Base-by-base conservation (phyloP, 2,888 invertebrate genomes). In the Frankliniella intonsa region DNA sequence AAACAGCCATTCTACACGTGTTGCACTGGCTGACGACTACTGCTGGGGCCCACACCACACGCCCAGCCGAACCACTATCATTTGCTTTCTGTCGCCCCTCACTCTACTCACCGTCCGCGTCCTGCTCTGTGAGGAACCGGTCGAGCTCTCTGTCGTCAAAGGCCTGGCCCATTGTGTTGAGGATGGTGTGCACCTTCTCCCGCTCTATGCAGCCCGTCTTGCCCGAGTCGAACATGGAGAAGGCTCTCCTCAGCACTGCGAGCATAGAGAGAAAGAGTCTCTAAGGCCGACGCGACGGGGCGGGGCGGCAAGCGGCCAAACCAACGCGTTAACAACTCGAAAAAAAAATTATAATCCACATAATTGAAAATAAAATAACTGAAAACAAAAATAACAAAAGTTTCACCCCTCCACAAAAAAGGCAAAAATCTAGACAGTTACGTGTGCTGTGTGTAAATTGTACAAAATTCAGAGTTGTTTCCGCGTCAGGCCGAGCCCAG, bases 211-310 rank as follows among this genome's bases (percentile, higher is more conserved):
- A 91, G 55, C 95, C 95, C 85, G 92, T 91, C 87, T 94, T 94
- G 86, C 91, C 91, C 49, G 94, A 93, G 88, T 95, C 95, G 89
- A 95, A 95, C 95, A 95, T 95, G 87, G 93, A 92, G 90, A 95
- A 95, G 27, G 94, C 94, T 86, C 94, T 91, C 85, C 92, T 90
- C 83, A 95, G 90, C 92, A 95, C 95, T 95, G 86, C 81, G 87
- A 86, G 25, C 69, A 76, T 1, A 76, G 22, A 76, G 69, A 76
- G 38, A 38, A 5, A 38, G 38, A 19, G 55, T 55, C 12, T 5
- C 38, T 38, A 5, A 38, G 5, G 38, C 38, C 38, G 5, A 38
- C 38, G 38, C 2, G 38, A 5, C 38, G 38, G 38, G 55, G 14
- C 55, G 19, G 55, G 38, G 38, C 38, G 38, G 2, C 3, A 38